Percentiles rank a stretch among this genome's conserved stretches.
phyloP scores from a whole-genome alignment of 2,113 vertebrate species.

The Spizaetus ornatus region DNA sequence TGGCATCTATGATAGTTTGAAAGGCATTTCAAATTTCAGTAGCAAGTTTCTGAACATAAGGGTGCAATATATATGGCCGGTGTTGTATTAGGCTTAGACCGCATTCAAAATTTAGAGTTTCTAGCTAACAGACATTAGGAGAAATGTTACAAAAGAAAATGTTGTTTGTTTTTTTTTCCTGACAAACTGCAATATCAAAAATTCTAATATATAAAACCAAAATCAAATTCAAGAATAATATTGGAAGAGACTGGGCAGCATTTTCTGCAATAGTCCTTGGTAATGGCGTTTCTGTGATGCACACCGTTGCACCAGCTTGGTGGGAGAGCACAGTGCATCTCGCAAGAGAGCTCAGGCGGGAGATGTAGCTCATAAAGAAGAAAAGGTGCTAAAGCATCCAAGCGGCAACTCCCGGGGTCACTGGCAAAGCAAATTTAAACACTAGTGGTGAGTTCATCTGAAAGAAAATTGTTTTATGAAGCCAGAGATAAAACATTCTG shows the following conservation, averaged over 20 bases:
- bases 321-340: background rate
- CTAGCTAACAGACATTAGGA: background rate
- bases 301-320: rapidly evolving
- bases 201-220: background rate
- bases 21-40: background rate
- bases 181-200: background rate
- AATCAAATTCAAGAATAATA: background rate
- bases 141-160: background rate
- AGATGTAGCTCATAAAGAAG: background rate
- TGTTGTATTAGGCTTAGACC: background rate
- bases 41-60: background rate
- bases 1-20: background rate
- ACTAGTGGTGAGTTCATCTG: background rate
- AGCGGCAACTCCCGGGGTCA: background rate
- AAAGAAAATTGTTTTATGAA: background rate
- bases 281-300: background rate
- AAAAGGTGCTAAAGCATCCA: background rate
- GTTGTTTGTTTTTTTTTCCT: background rate
- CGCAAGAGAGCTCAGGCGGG: background rate
- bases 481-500: background rate
- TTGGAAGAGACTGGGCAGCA: background rate
- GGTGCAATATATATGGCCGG: too few species aligned
- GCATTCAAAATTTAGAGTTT: background rate
- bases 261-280: background rate
- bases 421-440: background rate